These are phyloP conservation scores for Eudyptes chrysolophus DNA, from an alignment of 2,113 vertebrate genomes.

Conservation along the genomic window DNA sequence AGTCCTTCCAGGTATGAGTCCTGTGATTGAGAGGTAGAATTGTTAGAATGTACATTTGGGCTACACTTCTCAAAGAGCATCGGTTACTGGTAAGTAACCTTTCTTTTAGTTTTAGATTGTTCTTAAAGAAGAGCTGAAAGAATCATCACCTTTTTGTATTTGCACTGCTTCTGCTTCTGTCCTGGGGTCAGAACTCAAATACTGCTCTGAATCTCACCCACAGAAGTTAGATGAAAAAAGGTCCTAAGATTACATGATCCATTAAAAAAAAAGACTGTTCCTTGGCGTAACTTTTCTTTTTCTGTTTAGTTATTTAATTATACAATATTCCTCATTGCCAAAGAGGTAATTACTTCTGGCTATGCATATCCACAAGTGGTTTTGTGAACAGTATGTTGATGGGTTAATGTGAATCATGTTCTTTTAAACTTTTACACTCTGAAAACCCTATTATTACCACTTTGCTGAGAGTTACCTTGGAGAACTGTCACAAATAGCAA, in stretches of 20 bases:
- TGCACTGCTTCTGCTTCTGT: neutral
- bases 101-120: conserved; percentile 50
- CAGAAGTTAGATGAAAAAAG: neutral
- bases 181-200: neutral
- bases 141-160: neutral
- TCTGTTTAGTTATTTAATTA: neutral
- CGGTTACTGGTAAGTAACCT: conserved; percentile 62
- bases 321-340: neutral
- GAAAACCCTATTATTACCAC: neutral
- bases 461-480: neutral
- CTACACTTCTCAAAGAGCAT: conserved; percentile 57
- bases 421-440: neutral
- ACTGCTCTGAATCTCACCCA: neutral
- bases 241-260: neutral
- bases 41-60: conserved; percentile 58
- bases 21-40: conserved; percentile 60
- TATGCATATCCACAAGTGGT: neutral
- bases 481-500: neutral
- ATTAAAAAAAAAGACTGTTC: neutral
- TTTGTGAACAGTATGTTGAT: neutral
- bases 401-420: neutral
- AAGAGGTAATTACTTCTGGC: neutral
- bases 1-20: conserved; percentile 62
- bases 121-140: neutral
- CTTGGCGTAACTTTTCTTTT: neutral